Percentiles rank a stretch among this genome's conserved stretches.
These are phyloP conservation scores for Suncus etruscus DNA, from an alignment of 2,113 vertebrate genomes.

Conservation along the genomic window DNA sequence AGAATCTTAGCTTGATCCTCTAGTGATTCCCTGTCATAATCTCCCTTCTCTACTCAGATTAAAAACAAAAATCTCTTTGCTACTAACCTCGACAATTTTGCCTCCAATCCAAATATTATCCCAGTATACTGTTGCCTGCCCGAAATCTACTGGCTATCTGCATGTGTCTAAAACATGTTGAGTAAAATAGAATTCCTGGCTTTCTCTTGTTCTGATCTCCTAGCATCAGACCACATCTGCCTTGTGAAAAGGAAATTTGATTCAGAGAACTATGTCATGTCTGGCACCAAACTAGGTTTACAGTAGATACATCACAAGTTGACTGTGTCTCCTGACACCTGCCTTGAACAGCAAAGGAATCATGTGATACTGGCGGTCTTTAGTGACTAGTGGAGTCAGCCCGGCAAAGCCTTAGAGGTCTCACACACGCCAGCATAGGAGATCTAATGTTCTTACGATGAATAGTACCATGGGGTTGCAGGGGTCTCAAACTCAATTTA, in stretches of 20 bases:
- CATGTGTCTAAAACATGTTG: not conserved
- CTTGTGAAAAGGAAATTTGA: not conserved
- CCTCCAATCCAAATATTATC: not conserved
- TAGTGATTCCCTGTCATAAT: not conserved
- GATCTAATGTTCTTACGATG: not conserved
- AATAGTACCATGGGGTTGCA: not conserved
- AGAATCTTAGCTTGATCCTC: no score
- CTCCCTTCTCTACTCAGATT: no score
- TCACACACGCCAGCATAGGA: not conserved
- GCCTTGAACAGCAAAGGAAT: not conserved
- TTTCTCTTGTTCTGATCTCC: not conserved
- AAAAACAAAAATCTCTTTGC: not conserved
- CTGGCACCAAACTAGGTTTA: no score
- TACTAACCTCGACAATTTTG: not conserved
- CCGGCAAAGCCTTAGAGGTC: not conserved
- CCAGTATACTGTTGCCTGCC: no score
- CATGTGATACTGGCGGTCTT: not conserved
- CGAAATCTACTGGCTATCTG: not conserved
- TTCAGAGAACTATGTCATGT: no score
- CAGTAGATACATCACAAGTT: no score
- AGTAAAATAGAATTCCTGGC: not conserved
- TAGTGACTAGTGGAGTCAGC: not conserved
- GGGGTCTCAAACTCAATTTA: no score
- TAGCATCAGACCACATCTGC: not conserved
- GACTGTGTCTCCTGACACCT: no score